A percentile compares a stretch with the other conserved stretches of the same genome.
Conservation (phyloP, 2,113 vertebrate species). For the Anarrhichthys ocellatus region DNA sequence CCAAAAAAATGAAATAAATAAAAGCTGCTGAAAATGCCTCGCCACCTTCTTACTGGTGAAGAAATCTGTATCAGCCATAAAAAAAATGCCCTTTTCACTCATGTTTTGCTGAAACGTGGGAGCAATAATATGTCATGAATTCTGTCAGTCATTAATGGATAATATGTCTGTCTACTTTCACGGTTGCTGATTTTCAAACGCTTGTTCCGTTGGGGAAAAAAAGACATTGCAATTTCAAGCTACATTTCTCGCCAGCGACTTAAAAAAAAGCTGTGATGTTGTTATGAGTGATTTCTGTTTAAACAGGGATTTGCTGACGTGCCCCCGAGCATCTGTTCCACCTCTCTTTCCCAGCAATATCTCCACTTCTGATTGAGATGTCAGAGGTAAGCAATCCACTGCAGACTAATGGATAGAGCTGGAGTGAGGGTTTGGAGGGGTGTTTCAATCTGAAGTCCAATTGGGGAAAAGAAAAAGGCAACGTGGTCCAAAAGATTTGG, state of each 20-base stretch:
- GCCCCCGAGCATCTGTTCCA: conserved; percentile 42
- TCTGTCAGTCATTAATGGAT: conserved; percentile 57
- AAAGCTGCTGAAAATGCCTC: background rate
- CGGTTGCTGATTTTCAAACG: conserved; percentile 61
- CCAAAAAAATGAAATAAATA: background rate
- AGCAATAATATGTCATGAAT: conserved; percentile 36
- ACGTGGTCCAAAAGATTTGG: conserved; percentile 20
- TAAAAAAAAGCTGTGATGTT: conserved; percentile 58
- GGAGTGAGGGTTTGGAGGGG: conserved; percentile 19
- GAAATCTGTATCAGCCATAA: conserved; percentile 7
- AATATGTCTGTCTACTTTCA: conserved; percentile 66
- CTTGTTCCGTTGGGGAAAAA: conserved; percentile 22
- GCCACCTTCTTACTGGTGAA: background rate
- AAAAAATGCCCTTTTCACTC: background rate
- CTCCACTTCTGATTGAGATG: conserved; percentile 62
- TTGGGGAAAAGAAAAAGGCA: conserved; percentile 13
- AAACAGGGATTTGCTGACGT: conserved; percentile 51
- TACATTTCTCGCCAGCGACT: conserved; percentile 69
- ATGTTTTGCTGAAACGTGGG: background rate
- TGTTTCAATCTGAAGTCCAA: conserved; percentile 40
- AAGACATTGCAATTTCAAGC: conserved; percentile 75
- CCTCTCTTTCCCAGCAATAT: conserved; percentile 47
- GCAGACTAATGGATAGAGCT: conserved; percentile 41
- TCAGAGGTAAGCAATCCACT: conserved; percentile 48
- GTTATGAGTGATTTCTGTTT: conserved; percentile 60